phyloP scores from a whole-genome alignment of 2,113 vertebrate species.

The Protobothrops mucrosquamatus region DNA sequence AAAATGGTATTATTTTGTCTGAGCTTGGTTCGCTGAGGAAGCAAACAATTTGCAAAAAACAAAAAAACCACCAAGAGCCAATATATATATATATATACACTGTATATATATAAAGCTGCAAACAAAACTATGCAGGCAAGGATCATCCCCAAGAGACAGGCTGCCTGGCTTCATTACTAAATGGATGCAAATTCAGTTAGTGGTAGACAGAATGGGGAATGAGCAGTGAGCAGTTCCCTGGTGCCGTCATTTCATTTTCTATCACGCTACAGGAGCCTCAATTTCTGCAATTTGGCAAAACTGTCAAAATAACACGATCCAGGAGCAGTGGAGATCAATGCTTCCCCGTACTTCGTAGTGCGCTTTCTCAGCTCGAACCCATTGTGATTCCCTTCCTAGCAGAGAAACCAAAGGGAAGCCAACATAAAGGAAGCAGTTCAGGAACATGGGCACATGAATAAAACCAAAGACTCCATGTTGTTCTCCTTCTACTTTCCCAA shows the following conservation, averaged over 20 bases:
- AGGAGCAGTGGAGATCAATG: constrained; percentile 2
- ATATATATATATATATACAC: too few species aligned
- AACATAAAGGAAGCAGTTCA: not conserved
- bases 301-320: constrained; percentile 56
- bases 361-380: not conserved
- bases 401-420: not conserved
- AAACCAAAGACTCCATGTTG: not conserved
- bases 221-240: constrained; percentile 13
- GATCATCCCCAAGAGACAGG: constrained; percentile 19
- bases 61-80: not conserved
- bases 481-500: not conserved
- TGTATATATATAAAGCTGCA: not conserved
- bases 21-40: constrained; percentile 4
- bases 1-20: not conserved
- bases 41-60: not conserved
- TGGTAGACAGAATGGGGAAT: constrained; percentile 31
- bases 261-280: constrained; percentile 44
- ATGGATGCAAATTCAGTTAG: constrained; percentile 62
- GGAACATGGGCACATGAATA: not conserved
- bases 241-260: constrained; percentile 59
- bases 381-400: not conserved
- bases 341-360: not conserved
- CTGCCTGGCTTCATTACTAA: constrained; percentile 43
- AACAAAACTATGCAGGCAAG: not conserved
- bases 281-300: constrained; percentile 46